Conservation (phyloP, 2,888 invertebrate genomes). For the Resseliella maxima region DNA sequence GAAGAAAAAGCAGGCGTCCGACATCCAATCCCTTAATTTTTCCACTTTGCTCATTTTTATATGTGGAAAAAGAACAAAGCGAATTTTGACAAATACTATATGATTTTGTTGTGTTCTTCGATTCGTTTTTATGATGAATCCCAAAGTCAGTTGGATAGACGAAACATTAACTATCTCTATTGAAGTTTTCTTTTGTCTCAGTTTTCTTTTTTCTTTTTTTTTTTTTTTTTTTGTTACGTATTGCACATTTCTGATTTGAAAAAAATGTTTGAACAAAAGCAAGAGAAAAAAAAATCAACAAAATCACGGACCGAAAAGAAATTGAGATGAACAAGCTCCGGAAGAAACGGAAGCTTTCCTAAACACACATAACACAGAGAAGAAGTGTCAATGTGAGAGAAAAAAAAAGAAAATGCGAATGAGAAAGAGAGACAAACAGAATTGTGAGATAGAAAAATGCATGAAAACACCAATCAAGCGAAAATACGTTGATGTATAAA, state of each 20-base stretch:
- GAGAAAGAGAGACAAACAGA: neutral
- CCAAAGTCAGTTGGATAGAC: neutral
- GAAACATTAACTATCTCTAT: neutral
- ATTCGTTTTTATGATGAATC: conserved; percentile 21
- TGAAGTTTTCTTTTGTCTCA: neutral
- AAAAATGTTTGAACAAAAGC: neutral
- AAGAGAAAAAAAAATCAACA: neutral
- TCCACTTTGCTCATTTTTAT: conserved; percentile 22
- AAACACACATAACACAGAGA: neutral
- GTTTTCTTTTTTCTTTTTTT: neutral
- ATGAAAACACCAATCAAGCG: conserved; percentile 9
- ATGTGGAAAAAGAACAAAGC: neutral
- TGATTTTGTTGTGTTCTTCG: neutral
- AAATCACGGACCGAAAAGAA: too few relatives aligned
- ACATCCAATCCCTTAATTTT: neutral
- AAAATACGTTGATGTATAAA: neutral
- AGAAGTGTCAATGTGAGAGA: neutral
- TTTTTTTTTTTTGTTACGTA: neutral
- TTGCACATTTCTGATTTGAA: neutral
- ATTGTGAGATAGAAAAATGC: too few relatives aligned
- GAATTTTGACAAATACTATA: neutral
- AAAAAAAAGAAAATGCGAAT: neutral
- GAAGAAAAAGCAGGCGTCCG: neutral
- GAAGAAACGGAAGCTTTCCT: neutral
- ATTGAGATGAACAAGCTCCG: neutral